Percentiles rank a stretch among this genome's conserved stretches.
Evolutionary conservation across 2,113 vertebrate species (phyloP).

Genomic region (Fulmarus glacialis): DNA sequence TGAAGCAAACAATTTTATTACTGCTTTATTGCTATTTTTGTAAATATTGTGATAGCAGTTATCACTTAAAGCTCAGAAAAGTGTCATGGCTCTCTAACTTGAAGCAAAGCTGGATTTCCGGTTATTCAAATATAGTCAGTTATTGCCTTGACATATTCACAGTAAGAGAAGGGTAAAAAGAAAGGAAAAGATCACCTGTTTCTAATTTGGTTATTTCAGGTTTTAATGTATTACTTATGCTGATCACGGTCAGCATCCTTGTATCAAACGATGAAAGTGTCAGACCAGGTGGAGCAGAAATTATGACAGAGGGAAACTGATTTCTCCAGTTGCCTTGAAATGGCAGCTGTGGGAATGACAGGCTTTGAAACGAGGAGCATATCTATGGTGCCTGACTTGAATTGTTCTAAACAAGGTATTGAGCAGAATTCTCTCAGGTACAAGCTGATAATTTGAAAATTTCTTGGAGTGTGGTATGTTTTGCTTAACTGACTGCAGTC

Average conservation of each 20-base stretch:
- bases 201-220: background rate
- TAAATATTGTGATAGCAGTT: background rate
- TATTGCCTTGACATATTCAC: background rate
- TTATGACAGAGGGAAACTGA: conserved; percentile 2
- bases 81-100: background rate
- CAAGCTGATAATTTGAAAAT: background rate
- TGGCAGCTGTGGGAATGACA: background rate
- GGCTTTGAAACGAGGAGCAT: background rate
- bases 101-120: background rate
- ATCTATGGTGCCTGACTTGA: background rate
- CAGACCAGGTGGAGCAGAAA: conserved; percentile 15
- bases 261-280: background rate
- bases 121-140: background rate
- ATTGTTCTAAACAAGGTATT: background rate
- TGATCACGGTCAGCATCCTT: background rate
- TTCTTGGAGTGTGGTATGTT: background rate
- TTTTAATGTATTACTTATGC: conserved; percentile 12
- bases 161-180: background rate
- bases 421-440: background rate
- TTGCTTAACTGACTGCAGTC: background rate
- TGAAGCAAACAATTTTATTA: background rate
- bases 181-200: background rate
- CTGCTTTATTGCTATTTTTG: background rate
- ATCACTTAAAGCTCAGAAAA: background rate
- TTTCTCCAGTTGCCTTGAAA: conserved; percentile 49